Evolutionary conservation across 2,797 vertebrate genomes (phyloP).

Genomic region (Notamacropus eugenii): DNA sequence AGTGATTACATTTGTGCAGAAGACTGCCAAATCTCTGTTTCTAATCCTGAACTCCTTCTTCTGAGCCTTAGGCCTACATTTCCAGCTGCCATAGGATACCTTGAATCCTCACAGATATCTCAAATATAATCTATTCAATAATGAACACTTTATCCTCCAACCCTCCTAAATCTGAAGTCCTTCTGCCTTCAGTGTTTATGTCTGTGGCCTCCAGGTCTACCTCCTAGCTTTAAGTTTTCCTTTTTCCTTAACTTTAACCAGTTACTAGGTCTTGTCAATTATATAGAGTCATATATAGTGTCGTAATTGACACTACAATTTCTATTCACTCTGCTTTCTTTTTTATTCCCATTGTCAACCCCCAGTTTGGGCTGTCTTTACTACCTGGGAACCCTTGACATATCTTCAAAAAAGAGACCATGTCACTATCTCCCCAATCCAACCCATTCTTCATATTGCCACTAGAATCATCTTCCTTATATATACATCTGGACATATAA

Average conservation of each 20-base stretch:
- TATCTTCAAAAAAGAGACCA: neutral
- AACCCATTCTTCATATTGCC: neutral
- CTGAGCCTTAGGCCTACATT: neutral
- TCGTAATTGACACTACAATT: neutral
- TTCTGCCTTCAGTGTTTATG: neutral
- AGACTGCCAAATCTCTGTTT: neutral
- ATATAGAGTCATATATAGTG: neutral
- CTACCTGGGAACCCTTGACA: neutral
- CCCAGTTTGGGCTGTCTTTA: neutral
- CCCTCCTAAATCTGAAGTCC: neutral
- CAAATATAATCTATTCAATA: neutral
- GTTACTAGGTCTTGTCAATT: neutral
- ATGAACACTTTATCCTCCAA: no score
- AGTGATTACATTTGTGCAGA: neutral
- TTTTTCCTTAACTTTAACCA: neutral
- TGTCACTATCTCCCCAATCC: neutral
- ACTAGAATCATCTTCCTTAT: neutral
- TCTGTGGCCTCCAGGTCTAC: neutral
- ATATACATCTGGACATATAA: neutral
- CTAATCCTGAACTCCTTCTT: neutral
- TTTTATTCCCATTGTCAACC: neutral
- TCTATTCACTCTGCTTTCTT: neutral
- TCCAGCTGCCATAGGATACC: neutral
- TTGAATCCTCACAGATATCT: neutral
- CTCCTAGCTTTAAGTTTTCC: neutral